phyloP scores from a whole-genome alignment of 2,888 invertebrate species.

The Ectemnius lituratus region DNA sequence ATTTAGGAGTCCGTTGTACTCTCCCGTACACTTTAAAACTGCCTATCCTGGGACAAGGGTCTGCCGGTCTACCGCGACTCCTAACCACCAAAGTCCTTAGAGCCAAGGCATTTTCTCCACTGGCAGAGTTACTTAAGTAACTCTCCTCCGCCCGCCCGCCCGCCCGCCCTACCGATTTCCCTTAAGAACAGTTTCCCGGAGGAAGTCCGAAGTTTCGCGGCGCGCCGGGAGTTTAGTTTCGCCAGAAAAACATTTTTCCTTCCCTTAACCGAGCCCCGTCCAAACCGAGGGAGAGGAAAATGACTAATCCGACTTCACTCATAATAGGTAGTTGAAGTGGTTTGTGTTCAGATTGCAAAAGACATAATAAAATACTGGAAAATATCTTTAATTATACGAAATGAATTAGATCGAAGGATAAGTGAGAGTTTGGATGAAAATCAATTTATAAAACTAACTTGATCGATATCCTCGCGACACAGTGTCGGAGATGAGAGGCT shows the following conservation, averaged over 20 bases:
- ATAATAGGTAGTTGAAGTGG: constrained; percentile 9
- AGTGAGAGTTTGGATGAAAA: too few species aligned
- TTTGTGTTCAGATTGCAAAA: background rate
- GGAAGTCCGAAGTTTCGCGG: constrained; percentile 47
- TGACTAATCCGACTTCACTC: constrained; percentile 29
- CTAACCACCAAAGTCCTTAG: constrained; percentile 8
- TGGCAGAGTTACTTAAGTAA: constrained; percentile 41
- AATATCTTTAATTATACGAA: too few species aligned
- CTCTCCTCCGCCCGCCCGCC: constrained; percentile 15
- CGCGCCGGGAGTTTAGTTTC: constrained; percentile 30
- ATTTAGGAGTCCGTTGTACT: constrained; percentile 5
- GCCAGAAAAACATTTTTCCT: constrained; percentile 47
- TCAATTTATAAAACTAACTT: too few species aligned
- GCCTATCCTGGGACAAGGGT: constrained; percentile 29
- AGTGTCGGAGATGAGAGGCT: too few species aligned
- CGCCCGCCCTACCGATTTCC: constrained; percentile 31
- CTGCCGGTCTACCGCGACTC: constrained; percentile 14
- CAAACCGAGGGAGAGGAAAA: too few species aligned
- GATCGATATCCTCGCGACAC: too few species aligned
- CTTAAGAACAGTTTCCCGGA: constrained; percentile 49
- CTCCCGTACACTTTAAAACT: constrained; percentile 6
- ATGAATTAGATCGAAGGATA: too few species aligned
- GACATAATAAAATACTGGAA: background rate
- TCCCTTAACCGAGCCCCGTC: background rate
- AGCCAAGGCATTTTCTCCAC: constrained; percentile 32